Evolutionary conservation across 30 jellyfish, hydroid and myxozoan genomes (phyloP).

Genomic region (Turritopsis dohrnii): DNA sequence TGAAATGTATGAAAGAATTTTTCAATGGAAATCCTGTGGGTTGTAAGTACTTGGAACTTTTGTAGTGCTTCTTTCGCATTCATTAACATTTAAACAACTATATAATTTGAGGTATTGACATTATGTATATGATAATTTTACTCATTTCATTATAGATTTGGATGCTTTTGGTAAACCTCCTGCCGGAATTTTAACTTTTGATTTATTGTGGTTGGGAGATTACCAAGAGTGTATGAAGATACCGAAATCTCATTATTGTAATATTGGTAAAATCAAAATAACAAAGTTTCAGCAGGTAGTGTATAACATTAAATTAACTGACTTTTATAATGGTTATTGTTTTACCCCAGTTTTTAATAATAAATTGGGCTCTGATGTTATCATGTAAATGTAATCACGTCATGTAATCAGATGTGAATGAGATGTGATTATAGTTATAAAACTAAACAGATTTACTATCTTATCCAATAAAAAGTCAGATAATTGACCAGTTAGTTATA

Average conservation of each 20-base stretch:
- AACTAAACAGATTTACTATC: too few relatives aligned
- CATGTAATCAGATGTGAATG: neutral
- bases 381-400: neutral
- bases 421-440: too few relatives aligned
- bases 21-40: neutral
- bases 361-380: neutral
- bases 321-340: too few relatives aligned
- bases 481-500: too few relatives aligned
- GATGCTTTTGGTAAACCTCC: conserved; percentile 30
- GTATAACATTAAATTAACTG: too few relatives aligned
- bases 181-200: conserved; percentile 17
- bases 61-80: too few relatives aligned
- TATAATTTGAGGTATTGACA: too few relatives aligned
- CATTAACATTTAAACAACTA: too few relatives aligned
- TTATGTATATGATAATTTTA: too few relatives aligned
- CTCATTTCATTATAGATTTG: conserved; percentile 2
- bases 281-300: neutral
- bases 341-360: neutral
- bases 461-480: too few relatives aligned
- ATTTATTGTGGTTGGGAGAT: conserved; percentile 18
- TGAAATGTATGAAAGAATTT: neutral
- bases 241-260: conserved; percentile 15
- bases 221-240: conserved; percentile 22
- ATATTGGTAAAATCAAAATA: neutral
- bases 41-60: too few relatives aligned